phyloP scores from a whole-genome alignment of 2,888 invertebrate genomes.

The Eledona agricola region DNA sequence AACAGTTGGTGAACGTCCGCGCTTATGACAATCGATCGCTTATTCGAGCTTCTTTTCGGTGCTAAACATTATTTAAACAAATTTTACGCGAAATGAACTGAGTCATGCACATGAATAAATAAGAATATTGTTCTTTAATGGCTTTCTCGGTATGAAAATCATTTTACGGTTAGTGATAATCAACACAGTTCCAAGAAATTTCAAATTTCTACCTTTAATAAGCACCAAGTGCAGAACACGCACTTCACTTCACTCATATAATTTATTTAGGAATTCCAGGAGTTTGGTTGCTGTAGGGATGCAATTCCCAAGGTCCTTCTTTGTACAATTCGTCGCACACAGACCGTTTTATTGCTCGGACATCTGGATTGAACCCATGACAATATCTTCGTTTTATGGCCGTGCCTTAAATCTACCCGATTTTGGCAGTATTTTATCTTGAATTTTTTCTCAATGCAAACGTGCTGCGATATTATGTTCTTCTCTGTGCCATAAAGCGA shows the following conservation, averaged over 20 bases:
- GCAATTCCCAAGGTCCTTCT: conserved; percentile 13
- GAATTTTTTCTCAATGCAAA: no score
- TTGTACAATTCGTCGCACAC: conserved; percentile 16
- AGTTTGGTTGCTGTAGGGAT: no score
- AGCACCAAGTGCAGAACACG: conserved; percentile 3
- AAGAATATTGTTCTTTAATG: conserved; percentile 35
- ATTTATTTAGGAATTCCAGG: conserved; percentile 22
- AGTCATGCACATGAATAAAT: conserved; percentile 18
- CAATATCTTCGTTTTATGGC: conserved; percentile 21
- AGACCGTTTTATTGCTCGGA: conserved; percentile 16
- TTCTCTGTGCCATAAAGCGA: no score
- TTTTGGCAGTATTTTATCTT: conserved; percentile 1
- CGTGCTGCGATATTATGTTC: no score
- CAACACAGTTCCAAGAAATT: conserved; percentile 19
- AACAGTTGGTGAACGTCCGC: no score
- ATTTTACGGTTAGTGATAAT: conserved; percentile 34
- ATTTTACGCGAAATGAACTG: conserved; percentile 5
- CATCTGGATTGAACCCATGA: conserved; percentile 21
- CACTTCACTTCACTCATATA: no score
- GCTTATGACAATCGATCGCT: no score
- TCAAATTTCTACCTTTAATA: conserved; percentile 20
- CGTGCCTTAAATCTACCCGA: conserved; percentile 9
- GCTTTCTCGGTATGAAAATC: conserved; percentile 32
- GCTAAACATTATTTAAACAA: no score
- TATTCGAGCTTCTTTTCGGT: no score